These are phyloP conservation scores for Trichogramma pretiosum DNA, from an alignment of 1,140 invertebrate species.

Conservation along the genomic window DNA sequence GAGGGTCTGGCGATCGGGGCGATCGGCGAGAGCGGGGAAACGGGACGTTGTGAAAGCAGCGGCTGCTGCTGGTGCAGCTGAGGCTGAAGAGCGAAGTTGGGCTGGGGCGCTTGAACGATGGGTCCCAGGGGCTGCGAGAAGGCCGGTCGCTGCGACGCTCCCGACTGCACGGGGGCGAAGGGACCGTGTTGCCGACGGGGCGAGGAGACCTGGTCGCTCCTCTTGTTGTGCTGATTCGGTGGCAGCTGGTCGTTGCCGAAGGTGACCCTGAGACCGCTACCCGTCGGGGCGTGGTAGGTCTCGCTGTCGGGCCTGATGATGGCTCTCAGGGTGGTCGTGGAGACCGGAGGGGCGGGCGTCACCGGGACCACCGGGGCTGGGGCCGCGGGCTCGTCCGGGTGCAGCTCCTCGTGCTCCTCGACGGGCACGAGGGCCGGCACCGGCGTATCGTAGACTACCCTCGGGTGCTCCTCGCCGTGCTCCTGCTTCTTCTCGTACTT, in stretches of 20 bases:
- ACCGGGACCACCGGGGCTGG: conserved; percentile 33
- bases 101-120: conserved; percentile 28
- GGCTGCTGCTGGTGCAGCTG: conserved; percentile 24
- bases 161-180: conserved; percentile 37
- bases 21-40: conserved; percentile 27
- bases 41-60: conserved; percentile 7
- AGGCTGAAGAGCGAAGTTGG: conserved; percentile 32
- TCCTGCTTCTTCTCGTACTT: conserved; percentile 71
- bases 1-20: conserved; percentile 35
- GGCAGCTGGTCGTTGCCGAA: conserved; percentile 57
- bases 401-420: conserved; percentile 51
- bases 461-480: conserved; percentile 51
- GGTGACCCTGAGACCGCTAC: conserved; percentile 64
- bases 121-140: conserved; percentile 36
- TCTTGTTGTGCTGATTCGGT: conserved; percentile 42
- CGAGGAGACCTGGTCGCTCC: conserved; percentile 35
- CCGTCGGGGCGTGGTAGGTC: conserved; percentile 60
- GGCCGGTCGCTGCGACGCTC: conserved; percentile 44
- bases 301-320: conserved; percentile 78
- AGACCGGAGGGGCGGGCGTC: conserved; percentile 35
- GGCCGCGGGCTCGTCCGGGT: conserved; percentile 32
- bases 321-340: conserved; percentile 67
- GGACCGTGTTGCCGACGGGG: conserved; percentile 40
- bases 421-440: conserved; percentile 62
- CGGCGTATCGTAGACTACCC: conserved; percentile 68